These are phyloP conservation scores for Sarcophaga rosellei DNA, from an alignment of 2,888 invertebrate genomes.

Conservation along the genomic window DNA sequence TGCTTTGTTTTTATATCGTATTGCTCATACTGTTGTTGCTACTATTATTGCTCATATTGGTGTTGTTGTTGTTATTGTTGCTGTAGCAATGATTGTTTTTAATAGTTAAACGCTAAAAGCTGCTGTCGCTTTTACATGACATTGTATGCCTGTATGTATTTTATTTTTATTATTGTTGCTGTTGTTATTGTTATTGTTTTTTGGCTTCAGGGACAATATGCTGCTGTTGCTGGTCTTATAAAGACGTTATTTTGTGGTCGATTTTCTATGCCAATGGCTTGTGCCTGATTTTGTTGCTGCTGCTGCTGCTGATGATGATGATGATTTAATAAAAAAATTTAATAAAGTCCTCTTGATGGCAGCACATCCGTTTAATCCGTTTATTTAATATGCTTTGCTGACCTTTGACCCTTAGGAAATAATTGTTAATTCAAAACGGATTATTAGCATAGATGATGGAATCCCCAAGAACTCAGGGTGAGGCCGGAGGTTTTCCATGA, in stretches of 20 bases:
- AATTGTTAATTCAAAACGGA: no score
- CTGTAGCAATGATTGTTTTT: background rate
- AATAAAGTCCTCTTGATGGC: no score
- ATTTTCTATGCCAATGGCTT: background rate
- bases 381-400: no score
- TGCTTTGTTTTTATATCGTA: background rate
- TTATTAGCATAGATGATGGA: no score
- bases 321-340: no score
- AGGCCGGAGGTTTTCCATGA: no score
- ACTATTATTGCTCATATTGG: no score
- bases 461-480: no score
- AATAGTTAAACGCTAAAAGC: slow-evolving; percentile 4
- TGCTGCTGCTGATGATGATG: background rate
- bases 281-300: background rate
- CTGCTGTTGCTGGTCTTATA: background rate
- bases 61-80: slow-evolving; percentile 14
- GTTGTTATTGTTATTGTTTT: background rate
- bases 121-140: slow-evolving; percentile 6
- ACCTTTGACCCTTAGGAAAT: no score
- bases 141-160: background rate
- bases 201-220: slow-evolving; percentile 23
- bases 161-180: no score
- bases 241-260: slow-evolving; percentile 21
- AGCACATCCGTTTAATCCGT: no score
- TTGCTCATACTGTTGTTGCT: background rate